Evolutionary conservation across 2,797 vertebrate species (phyloP).

Genomic region (Macropodus opercularis): DNA sequence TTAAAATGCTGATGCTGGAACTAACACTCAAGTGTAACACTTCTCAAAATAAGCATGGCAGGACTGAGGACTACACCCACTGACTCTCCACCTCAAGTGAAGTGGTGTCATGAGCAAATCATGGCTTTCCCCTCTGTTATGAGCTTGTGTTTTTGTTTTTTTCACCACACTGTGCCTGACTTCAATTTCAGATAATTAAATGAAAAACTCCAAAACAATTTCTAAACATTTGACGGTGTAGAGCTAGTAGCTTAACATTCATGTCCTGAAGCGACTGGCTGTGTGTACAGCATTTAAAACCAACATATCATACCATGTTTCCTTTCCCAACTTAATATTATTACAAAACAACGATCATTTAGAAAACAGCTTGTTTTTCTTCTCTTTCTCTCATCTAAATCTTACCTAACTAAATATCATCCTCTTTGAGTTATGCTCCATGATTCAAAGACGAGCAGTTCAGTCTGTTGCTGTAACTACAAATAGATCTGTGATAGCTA

Average conservation of each 20-base stretch:
- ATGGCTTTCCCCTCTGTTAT: neutral
- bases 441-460: neutral
- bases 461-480: neutral
- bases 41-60: conserved; percentile 3
- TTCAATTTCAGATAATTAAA: conserved; percentile 53
- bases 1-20: neutral
- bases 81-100: neutral
- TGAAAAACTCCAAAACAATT: conserved; percentile 41
- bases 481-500: neutral
- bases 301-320: conserved; percentile 1
- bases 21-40: neutral
- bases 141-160: neutral
- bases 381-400: conserved; percentile 6
- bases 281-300: conserved; percentile 1
- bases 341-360: conserved; percentile 24
- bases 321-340: conserved; percentile 25
- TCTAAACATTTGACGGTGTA: conserved; percentile 50
- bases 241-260: too few relatives aligned
- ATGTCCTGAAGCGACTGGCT: conserved; percentile 13
- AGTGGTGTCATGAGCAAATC: conserved; percentile 1
- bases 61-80: neutral
- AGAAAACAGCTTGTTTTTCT: conserved; percentile 20
- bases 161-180: conserved; percentile 35
- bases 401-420: too few relatives aligned
- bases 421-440: conserved; percentile 1